These are phyloP conservation scores for Sorex maritimensis DNA, from an alignment of 2,797 vertebrate genomes.

Conservation along the genomic window DNA sequence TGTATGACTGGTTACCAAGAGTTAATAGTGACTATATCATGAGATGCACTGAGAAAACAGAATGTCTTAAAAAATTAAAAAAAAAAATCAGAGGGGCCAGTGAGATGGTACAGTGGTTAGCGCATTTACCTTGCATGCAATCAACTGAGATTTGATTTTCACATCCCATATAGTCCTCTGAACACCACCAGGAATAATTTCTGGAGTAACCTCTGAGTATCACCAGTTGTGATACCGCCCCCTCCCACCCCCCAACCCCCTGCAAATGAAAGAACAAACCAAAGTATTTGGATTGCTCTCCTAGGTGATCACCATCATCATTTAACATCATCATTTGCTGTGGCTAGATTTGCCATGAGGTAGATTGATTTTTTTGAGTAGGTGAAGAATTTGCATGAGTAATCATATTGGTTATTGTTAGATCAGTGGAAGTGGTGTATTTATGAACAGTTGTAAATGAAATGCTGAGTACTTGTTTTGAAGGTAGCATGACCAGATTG, in stretches of 20 bases:
- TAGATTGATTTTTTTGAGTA: background rate
- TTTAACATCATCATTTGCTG: background rate
- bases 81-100: too few species aligned
- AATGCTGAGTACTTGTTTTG: conserved; percentile 28
- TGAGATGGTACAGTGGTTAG: too few species aligned
- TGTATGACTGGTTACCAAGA: conserved; percentile 20
- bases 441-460: conserved; percentile 29
- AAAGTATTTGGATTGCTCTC: background rate
- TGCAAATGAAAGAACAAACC: too few species aligned
- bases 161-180: too few species aligned
- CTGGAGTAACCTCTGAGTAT: too few species aligned
- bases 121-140: too few species aligned
- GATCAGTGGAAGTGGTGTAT: background rate
- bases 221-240: too few species aligned
- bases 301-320: background rate
- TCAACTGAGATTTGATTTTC: too few species aligned
- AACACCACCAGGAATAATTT: too few species aligned
- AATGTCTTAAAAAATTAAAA: background rate
- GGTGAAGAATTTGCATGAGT: conserved; percentile 25
- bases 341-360: background rate
- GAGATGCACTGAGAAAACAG: background rate
- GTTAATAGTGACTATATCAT: background rate
- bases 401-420: conserved; percentile 5
- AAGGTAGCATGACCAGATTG: background rate
- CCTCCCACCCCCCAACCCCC: too few species aligned